Conservation (phyloP, 2,113 vertebrate genomes). For the Alectura lathami region DNA sequence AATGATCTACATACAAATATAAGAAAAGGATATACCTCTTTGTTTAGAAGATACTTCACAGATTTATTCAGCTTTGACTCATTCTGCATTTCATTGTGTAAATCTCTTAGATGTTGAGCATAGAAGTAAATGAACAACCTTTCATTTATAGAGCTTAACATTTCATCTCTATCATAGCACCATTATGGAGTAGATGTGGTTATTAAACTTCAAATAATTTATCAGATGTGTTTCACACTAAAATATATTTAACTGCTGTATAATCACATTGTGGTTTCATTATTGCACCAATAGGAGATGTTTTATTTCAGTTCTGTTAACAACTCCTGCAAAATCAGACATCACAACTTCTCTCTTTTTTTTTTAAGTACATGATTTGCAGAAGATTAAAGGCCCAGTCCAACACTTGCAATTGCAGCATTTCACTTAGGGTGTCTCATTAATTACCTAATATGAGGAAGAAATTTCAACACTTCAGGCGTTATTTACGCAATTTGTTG, state of each 20-base stretch:
- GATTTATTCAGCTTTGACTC: slow-evolving; percentile 56
- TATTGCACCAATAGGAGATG: slow-evolving; percentile 49
- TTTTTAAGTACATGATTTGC: neutral
- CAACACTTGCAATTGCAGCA: neutral
- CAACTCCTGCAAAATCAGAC: slow-evolving; percentile 22
- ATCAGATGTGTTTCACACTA: slow-evolving; percentile 67
- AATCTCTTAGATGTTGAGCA: slow-evolving; percentile 56
- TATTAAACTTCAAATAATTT: slow-evolving; percentile 77
- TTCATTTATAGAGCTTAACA: slow-evolving; percentile 47
- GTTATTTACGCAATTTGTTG: neutral
- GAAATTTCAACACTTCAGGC: neutral
- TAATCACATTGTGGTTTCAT: slow-evolving; percentile 64
- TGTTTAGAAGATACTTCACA: slow-evolving; percentile 43
- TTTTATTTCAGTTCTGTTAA: slow-evolving; percentile 71
- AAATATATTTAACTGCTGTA: slow-evolving; percentile 41
- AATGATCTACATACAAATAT: neutral
- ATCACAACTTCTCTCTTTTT: neutral
- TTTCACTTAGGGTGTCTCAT: slow-evolving; percentile 38
- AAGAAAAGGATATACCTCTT: neutral
- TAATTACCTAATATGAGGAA: slow-evolving; percentile 34
- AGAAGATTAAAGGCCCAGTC: neutral
- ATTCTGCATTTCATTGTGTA: slow-evolving; percentile 51
- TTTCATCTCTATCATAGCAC: slow-evolving; percentile 68
- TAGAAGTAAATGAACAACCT: slow-evolving; percentile 61
- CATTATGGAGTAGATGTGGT: slow-evolving; percentile 58